Evolutionary conservation across 2,797 vertebrate genomes (phyloP).

Genomic region (Bucorvus abyssinicus): DNA sequence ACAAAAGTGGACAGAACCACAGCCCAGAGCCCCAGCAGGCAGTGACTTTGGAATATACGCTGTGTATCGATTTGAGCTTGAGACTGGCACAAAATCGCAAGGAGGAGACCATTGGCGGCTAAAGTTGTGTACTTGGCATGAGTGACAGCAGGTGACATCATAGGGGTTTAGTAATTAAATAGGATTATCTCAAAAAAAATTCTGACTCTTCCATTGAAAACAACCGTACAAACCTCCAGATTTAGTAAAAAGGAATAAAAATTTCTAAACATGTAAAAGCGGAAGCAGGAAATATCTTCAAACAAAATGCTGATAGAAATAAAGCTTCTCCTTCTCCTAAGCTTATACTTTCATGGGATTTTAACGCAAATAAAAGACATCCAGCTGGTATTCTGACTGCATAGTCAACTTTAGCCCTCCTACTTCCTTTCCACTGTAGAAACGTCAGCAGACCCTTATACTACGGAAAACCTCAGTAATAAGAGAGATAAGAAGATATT

Average conservation of each 20-base stretch:
- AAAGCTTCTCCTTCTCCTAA: not conserved
- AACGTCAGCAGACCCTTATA: not conserved
- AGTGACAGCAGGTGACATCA: not conserved
- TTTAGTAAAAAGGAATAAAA: not conserved
- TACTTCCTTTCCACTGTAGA: not conserved
- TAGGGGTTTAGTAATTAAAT: not conserved
- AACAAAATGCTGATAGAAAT: not conserved
- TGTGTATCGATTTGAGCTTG: not conserved
- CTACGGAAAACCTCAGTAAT: not conserved
- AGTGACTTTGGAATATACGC: not conserved
- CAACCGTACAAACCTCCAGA: not conserved
- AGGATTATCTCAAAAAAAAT: not conserved
- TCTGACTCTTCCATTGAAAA: not conserved
- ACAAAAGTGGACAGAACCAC: not conserved
- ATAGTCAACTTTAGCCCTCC: not conserved
- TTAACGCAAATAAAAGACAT: not conserved
- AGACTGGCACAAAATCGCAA: not conserved
- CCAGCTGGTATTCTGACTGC: not conserved
- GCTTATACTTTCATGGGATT: not conserved
- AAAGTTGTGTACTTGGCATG: not conserved
- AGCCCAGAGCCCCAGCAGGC: not conserved
- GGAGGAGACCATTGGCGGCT: not conserved
- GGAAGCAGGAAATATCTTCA: not conserved
- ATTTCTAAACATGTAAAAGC: not conserved
- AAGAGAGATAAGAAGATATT: not conserved